Evolutionary conservation across 2,888 invertebrate genomes (phyloP).

Genomic region (Thyatira batis): DNA sequence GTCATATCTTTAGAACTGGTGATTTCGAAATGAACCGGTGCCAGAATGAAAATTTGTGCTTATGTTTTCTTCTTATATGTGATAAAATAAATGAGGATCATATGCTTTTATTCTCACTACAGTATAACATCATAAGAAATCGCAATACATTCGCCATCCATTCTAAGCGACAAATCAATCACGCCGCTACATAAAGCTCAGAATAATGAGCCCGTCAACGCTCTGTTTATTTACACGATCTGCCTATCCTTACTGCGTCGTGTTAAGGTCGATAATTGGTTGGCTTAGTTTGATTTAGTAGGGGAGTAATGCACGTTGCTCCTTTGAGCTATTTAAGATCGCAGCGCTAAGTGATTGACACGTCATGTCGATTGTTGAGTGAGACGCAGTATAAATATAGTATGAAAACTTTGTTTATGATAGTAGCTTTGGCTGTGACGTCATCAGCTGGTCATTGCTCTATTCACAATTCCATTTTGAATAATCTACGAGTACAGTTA

Average conservation of each 20-base stretch:
- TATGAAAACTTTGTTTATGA: slow-evolving; percentile 10
- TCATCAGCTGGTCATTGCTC: not conserved
- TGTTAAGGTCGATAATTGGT: slow-evolving; percentile 8
- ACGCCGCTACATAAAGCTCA: slow-evolving; percentile 32
- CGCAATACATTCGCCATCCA: slow-evolving; percentile 7
- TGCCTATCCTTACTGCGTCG: slow-evolving; percentile 5
- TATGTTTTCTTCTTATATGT: slow-evolving; percentile 1
- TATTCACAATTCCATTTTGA: too few relatives aligned
- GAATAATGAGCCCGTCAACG: slow-evolving; percentile 44
- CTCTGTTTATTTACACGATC: slow-evolving; percentile 15
- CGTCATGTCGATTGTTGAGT: slow-evolving; percentile 24
- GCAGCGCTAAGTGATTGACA: slow-evolving; percentile 34
- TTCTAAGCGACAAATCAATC: slow-evolving; percentile 42
- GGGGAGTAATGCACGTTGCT: slow-evolving; percentile 31
- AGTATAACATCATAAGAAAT: slow-evolving; percentile 5
- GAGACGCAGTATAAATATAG: slow-evolving; percentile 27
- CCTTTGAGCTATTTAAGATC: slow-evolving; percentile 42
- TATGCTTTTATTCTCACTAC: not conserved
- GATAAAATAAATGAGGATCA: slow-evolving; percentile 2
- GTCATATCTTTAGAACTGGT: too few relatives aligned
- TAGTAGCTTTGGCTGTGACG: not conserved
- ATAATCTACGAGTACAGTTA: too few relatives aligned
- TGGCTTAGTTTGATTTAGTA: slow-evolving; percentile 8
- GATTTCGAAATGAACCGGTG: too few relatives aligned
- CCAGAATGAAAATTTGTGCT: too few relatives aligned